Evolutionary conservation across 2,888 invertebrate genomes (phyloP), one percentile per base, ranked within the genome.

Genomic region (Aplocera efformata): DNA sequence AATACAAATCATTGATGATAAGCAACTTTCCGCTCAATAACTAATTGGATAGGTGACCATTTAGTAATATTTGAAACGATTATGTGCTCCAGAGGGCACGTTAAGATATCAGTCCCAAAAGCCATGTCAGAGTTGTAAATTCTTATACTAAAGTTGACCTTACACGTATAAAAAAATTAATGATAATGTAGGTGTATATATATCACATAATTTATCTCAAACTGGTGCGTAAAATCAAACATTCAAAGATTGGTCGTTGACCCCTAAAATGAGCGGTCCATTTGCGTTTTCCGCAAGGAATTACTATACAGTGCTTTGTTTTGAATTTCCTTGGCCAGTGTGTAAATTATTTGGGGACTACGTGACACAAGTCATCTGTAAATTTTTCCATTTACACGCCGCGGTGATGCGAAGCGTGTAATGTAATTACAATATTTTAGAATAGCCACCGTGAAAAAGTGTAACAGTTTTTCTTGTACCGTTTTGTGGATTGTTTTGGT

Each of bases 211-310:
- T n/a, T n/a, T n/a, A n/a, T n/a, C n/a, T n/a, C n/a, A 67, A 84
- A 81, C 68, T 83, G 68, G 82, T 80, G 84, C 85, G 79, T 79
- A 78, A 72, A 78, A 82, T 75, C 55, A 48, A 45, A 53, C 59
- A 57, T 62, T 58, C 58, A 42, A 60, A 60, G 50, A 62, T 62
- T 64, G 81, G 74, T 50, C 80, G 64, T 76, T 75, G 77, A 79
- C 77, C 79, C 58, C 58, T 49, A 51, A 63, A 58, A 66, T 69
- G 71, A 68, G 72, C 79, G 79, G 79, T 79, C 57, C 43, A 60
- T 63, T 66, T 67, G 63, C 62, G 54, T 60, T 62, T 67, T 59
- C 56, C 57, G 56, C 59, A 59, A 56, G 53, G 66, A 76, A 77
- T 73, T 70, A 58, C 57, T 73, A 77, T 76, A 71, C 62, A 62